Conservation (phyloP, 2,113 vertebrate genomes). For the Phasianus colchicus region DNA sequence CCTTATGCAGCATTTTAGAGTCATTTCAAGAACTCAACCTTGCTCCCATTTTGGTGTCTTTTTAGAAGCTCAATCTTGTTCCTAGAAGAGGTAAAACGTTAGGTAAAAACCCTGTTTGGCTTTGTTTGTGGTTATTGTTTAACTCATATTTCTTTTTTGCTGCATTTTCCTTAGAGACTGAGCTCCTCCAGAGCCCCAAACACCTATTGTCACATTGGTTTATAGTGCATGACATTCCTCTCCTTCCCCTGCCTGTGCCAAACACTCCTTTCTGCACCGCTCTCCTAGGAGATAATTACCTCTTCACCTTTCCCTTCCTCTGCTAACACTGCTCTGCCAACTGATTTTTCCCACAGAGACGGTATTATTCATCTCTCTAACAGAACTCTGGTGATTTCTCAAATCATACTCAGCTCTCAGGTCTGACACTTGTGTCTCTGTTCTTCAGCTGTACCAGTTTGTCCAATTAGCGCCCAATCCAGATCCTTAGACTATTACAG, state of each 20-base stretch:
- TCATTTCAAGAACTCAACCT: neutral
- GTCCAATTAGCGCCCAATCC: constrained; percentile 45
- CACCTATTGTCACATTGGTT: neutral
- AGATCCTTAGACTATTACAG: constrained; percentile 12
- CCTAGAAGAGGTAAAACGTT: neutral
- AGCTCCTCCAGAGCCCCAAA: neutral
- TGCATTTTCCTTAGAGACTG: neutral
- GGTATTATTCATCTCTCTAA: constrained; percentile 60
- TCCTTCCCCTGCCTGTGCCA: neutral
- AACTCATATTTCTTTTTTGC: neutral
- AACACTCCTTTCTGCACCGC: neutral
- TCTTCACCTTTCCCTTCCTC: constrained; percentile 65
- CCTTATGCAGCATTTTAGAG: neutral
- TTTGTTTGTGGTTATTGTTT: neutral
- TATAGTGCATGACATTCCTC: neutral
- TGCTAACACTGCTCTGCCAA: constrained; percentile 35
- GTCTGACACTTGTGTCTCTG: constrained; percentile 29
- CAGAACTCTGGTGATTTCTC: constrained; percentile 62
- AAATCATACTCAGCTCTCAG: constrained; percentile 52
- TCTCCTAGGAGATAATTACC: constrained; percentile 68
- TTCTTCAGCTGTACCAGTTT: neutral
- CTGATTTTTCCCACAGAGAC: constrained; percentile 64
- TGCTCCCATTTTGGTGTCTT: neutral
- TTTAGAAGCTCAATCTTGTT: neutral
- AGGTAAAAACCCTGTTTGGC: neutral